Evolutionary conservation across 1,140 invertebrate species (phyloP), one percentile per base, ranked within the genome.

Genomic region (Aphelenchoides besseyi): DNA sequence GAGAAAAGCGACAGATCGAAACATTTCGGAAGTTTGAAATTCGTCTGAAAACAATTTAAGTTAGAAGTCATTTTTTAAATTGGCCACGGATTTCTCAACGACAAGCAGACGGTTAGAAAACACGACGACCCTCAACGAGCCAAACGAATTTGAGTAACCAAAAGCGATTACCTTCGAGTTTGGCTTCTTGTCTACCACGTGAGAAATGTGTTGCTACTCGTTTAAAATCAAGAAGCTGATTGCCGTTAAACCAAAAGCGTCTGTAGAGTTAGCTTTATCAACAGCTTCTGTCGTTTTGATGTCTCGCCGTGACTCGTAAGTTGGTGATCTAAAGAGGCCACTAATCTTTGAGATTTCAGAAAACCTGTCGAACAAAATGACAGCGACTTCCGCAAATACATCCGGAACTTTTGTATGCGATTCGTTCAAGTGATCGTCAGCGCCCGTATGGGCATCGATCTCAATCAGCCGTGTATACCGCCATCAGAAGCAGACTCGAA

Each of bases 301-400:
- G 63, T 66, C 63, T 32, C 63, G 63, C 2, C 12, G 63, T 16
- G 63, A 66, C 36, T 33, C 36, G 63, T 66, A 53, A 66, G 63
- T 66, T 35, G n/a, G 5, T 33, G 26, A 66, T 12, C 12, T 30
- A 36, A 1, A n/a, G 55, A 0, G 29, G 5, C 12, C n/a, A 12
- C 28, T 59, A 59, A 59, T 59, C 12, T 12, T 59, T 12, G 29
- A 37, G 12, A n/a, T 32, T 66, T 37, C 1, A 66, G 63, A 32
- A 33, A 66, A 53, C 16, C 16, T 18, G 29, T n/a, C 36, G 63
- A 66, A 41, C 32, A 33, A 16, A 29, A 29, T 29, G 18, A 8
- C 26, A 33, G 5, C 5, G 63, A 66, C 32, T 66, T 66, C 32
- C 63, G 30, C 16, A 66, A 66, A 29, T 66, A 36, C 30, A n/a